Evolutionary conservation across 2,113 vertebrate species (phyloP).

Genomic region (Corvus cornix): DNA sequence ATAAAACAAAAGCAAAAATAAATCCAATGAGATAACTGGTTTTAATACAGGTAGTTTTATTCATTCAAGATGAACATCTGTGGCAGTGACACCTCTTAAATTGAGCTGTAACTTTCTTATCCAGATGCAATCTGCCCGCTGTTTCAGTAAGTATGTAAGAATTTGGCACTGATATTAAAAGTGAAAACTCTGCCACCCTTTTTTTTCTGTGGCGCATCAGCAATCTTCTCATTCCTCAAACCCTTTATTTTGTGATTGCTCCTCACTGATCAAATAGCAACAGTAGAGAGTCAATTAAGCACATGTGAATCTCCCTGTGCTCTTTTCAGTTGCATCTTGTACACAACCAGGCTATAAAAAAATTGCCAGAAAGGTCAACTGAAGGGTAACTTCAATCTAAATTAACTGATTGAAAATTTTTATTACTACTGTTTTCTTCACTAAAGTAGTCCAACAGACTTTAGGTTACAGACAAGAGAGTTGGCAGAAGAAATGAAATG

Average conservation of each 20-base stretch:
- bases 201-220: neutral
- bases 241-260: slow-evolving; percentile 25
- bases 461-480: neutral
- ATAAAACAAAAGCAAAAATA: slow-evolving; percentile 16
- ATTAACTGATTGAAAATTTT: slow-evolving; percentile 1
- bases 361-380: slow-evolving; percentile 7
- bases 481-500: neutral
- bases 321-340: neutral
- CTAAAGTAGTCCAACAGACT: slow-evolving; percentile 12
- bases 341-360: slow-evolving; percentile 1
- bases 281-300: slow-evolving; percentile 3
- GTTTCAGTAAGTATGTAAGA: neutral
- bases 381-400: slow-evolving; percentile 11
- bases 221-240: neutral
- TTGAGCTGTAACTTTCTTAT: neutral
- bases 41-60: neutral
- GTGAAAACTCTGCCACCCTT: neutral
- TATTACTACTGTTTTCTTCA: slow-evolving; percentile 33
- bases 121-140: neutral
- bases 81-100: neutral
- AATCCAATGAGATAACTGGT: neutral
- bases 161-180: neutral
- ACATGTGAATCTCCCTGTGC: neutral
- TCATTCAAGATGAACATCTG: neutral
- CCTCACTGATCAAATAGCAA: slow-evolving; percentile 55